These are phyloP conservation scores for Drosophila serrata DNA, from an alignment of 1,140 invertebrate species.

Conservation along the genomic window DNA sequence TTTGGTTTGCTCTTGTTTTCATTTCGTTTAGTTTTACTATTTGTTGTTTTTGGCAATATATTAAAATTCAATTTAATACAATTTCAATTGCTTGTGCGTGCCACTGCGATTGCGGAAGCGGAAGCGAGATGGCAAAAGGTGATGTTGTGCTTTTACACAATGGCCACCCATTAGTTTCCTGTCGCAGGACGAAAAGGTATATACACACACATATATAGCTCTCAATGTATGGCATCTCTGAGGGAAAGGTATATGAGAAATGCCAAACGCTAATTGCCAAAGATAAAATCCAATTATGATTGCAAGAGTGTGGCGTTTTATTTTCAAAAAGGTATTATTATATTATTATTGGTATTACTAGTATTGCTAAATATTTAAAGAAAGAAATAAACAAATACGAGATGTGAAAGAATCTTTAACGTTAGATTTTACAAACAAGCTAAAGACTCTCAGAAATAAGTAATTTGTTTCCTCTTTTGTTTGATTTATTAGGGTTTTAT, in stretches of 20 bases:
- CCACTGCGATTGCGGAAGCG: slow-evolving; percentile 38
- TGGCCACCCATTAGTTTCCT: slow-evolving; percentile 6
- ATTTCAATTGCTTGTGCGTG: slow-evolving; percentile 79
- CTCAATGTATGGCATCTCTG: too few species aligned
- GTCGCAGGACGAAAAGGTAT: background rate
- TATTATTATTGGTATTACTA: too few species aligned
- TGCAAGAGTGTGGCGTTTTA: too few species aligned
- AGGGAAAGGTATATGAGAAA: background rate
- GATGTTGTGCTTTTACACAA: slow-evolving; percentile 40
- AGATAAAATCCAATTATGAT: background rate
- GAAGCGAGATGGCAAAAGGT: slow-evolving; percentile 44
- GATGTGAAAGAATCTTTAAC: too few species aligned
- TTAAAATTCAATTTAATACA: slow-evolving; percentile 83
- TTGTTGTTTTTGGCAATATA: slow-evolving; percentile 69
- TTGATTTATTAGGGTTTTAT: too few species aligned
- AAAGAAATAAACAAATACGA: too few species aligned
- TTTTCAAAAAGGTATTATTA: too few species aligned
- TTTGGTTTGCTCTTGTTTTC: slow-evolving; percentile 37
- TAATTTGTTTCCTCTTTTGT: background rate
- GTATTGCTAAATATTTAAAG: background rate
- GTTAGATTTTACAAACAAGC: background rate
- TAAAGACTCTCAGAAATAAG: background rate
- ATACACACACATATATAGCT: background rate
- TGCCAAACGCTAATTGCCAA: background rate
- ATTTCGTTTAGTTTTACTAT: slow-evolving; percentile 43